Evolutionary conservation across 2,113 vertebrate genomes (phyloP).

Genomic region (Catharus minimus): DNA sequence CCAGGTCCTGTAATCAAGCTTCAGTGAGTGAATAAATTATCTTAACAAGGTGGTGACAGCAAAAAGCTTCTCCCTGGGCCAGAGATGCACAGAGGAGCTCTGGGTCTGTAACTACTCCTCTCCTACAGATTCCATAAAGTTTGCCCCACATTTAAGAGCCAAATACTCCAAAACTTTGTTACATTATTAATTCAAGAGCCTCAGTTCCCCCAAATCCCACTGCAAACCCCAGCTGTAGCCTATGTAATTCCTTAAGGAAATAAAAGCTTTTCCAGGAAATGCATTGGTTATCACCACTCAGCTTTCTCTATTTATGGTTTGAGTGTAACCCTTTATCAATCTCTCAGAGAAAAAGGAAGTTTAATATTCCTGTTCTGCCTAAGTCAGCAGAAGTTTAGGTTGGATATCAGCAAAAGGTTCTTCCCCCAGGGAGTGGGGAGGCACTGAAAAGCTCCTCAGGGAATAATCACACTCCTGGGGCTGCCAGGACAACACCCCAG

Average conservation of each 20-base stretch:
- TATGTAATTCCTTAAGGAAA: not conserved
- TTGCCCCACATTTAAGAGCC: not conserved
- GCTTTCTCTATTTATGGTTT: not conserved
- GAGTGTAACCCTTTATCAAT: not conserved
- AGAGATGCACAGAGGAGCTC: not conserved
- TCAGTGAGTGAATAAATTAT: not conserved
- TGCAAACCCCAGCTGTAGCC: not conserved
- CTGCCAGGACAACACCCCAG: not conserved
- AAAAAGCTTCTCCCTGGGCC: not conserved
- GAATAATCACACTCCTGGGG: rapidly evolving
- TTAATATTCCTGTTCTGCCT: not conserved
- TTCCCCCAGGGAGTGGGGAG: not conserved
- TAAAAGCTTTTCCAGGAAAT: not conserved
- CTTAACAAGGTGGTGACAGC: not conserved
- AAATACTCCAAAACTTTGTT: not conserved
- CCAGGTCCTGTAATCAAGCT: slow-evolving; percentile 18
- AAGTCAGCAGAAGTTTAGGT: not conserved
- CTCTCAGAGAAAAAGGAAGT: not conserved
- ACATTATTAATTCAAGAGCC: not conserved
- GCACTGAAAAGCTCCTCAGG: not conserved
- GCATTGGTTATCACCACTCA: not conserved
- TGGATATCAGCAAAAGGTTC: not conserved
- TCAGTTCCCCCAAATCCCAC: not conserved
- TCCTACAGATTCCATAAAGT: not conserved
- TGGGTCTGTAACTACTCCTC: not conserved